phyloP scores from a whole-genome alignment of 1,140 invertebrate genomes.

The Habropoda laboriosa region DNA sequence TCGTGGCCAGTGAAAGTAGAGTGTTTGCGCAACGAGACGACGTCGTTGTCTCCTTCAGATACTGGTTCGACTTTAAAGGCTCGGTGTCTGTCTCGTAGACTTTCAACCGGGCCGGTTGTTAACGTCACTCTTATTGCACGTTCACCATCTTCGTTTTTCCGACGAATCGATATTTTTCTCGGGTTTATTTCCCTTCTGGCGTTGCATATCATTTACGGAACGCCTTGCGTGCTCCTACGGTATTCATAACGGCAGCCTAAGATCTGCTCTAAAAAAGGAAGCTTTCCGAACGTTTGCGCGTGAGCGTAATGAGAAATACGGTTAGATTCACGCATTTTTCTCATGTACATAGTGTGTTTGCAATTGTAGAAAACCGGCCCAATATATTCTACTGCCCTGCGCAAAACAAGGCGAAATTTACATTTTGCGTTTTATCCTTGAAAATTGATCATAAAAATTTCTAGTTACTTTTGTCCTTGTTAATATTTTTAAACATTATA shows the following conservation, averaged over 20 bases:
- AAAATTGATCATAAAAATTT: too few species aligned
- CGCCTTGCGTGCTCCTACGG: not conserved
- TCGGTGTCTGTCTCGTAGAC: slow-evolving; percentile 62
- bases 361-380: too few species aligned
- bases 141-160: not conserved
- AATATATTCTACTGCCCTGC: too few species aligned
- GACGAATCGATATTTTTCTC: not conserved
- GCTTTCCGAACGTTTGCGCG: not conserved
- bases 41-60: slow-evolving; percentile 75
- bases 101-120: slow-evolving; percentile 51
- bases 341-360: not conserved
- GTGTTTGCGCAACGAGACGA: slow-evolving; percentile 75
- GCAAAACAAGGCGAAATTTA: too few species aligned
- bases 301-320: not conserved
- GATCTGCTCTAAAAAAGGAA: not conserved
- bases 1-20: slow-evolving; percentile 74
- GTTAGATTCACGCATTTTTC: not conserved
- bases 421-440: too few species aligned
- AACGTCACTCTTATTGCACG: slow-evolving; percentile 48
- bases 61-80: slow-evolving; percentile 75
- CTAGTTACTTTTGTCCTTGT: too few species aligned
- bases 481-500: too few species aligned
- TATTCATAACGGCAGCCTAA: not conserved
- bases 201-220: not conserved
- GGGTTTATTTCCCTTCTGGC: not conserved